These are phyloP conservation scores for Euglossa dilemma DNA, from an alignment of 1,140 invertebrate genomes.

Conservation along the genomic window DNA sequence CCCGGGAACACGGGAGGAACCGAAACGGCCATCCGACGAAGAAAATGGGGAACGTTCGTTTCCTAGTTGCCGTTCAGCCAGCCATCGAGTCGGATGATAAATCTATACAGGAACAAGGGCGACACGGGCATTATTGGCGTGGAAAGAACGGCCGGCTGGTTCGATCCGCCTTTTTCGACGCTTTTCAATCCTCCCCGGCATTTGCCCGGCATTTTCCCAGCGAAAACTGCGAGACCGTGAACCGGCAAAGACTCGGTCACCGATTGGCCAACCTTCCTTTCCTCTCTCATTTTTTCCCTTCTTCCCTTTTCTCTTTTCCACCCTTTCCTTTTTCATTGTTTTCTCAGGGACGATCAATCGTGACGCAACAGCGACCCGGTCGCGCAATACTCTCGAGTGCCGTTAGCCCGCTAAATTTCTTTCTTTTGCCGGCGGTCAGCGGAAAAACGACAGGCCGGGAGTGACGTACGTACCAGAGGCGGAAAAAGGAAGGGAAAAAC, in stretches of 20 bases:
- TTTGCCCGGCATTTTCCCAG: neutral
- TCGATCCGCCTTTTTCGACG: slow-evolving; percentile 39
- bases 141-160: neutral
- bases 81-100: slow-evolving; percentile 35
- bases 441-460: neutral
- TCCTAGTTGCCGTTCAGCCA: neutral
- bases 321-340: no score
- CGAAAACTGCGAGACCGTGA: neutral
- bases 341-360: slow-evolving; percentile 40
- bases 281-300: no score
- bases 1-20: neutral
- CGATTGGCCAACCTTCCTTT: neutral
- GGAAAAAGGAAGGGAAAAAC: no score
- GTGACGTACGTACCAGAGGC: neutral
- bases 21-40: neutral
- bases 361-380: slow-evolving; percentile 14
- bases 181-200: slow-evolving; percentile 26
- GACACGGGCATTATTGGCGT: slow-evolving; percentile 27
- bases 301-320: no score
- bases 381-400: slow-evolving; percentile 47
- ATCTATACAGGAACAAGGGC: slow-evolving; percentile 26
- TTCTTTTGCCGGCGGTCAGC: slow-evolving; percentile 13
- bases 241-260: slow-evolving; percentile 1
- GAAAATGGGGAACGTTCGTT: slow-evolving; percentile 14
- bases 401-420: slow-evolving; percentile 46